phyloP scores from a whole-genome alignment of 35 echinoderm and acorn worm species.

The Apostichopus californicus region DNA sequence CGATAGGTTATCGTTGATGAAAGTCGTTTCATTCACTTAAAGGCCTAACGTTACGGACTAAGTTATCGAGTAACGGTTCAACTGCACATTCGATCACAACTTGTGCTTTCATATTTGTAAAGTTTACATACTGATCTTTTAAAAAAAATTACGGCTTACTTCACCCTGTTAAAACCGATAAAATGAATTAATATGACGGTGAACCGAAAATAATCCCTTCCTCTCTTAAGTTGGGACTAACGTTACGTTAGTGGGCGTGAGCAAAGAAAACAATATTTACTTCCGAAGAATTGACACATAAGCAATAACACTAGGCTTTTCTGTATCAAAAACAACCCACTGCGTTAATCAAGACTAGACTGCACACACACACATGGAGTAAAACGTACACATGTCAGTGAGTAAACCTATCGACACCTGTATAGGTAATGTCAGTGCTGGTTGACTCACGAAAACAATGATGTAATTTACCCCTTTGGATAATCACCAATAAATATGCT shows the following conservation, averaged over 20 bases:
- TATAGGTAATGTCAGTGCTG: background rate
- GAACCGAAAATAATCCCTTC: too few species aligned
- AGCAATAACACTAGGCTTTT: slow-evolving; percentile 3
- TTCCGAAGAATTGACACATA: background rate
- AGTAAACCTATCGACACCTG: slow-evolving; percentile 12
- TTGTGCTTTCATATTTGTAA: too few species aligned
- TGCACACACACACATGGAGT: background rate
- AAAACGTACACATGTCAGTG: slow-evolving; percentile 30
- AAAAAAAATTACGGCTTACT: too few species aligned
- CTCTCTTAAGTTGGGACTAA: too few species aligned
- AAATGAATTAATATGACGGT: too few species aligned
- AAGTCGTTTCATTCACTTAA: too few species aligned
- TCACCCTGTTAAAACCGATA: too few species aligned
- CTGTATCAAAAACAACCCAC: background rate
- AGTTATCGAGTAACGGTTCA: too few species aligned
- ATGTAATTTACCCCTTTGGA: background rate
- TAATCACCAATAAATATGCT: background rate
- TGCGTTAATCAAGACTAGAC: background rate
- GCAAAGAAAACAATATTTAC: slow-evolving; percentile 39
- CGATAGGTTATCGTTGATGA: too few species aligned
- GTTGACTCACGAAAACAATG: background rate
- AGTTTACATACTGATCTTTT: too few species aligned
- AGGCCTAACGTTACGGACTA: too few species aligned
- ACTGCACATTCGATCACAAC: too few species aligned
- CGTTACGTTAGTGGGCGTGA: slow-evolving; percentile 23